A percentile compares a stretch with the other conserved stretches of the same genome.
phyloP scores from a whole-genome alignment of 2,113 vertebrate genomes.

The Vireo altiloquus region DNA sequence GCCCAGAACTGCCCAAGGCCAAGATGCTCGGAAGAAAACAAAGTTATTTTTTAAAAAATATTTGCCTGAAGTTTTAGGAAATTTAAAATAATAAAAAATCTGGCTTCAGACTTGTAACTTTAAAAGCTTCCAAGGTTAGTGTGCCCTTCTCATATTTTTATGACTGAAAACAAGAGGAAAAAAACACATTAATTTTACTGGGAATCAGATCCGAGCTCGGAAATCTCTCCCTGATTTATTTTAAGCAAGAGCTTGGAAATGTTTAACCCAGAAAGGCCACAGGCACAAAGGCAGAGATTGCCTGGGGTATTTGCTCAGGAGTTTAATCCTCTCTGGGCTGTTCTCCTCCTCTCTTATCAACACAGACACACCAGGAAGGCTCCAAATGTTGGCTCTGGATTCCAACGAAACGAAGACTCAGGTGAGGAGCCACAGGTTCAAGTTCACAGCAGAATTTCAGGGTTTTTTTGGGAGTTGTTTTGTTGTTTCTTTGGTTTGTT shows the following conservation, averaged over 20 bases:
- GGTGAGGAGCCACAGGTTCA: not conserved
- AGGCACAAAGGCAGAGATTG: not conserved
- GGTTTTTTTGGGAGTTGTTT: fast-evolving
- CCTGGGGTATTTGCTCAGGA: not conserved
- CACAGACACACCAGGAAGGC: not conserved
- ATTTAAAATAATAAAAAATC: not conserved
- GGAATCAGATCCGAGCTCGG: not conserved
- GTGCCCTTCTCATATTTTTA: not conserved
- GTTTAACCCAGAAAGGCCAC: not conserved
- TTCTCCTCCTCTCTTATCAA: not conserved
- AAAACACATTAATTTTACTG: not conserved
- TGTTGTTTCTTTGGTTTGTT: not conserved
- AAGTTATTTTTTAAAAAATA: not conserved
- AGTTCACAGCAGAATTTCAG: not conserved
- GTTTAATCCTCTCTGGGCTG: not conserved
- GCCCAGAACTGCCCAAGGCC: not conserved
- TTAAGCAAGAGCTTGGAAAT: conserved; percentile 5
- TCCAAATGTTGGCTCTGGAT: not conserved
- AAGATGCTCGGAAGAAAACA: not conserved
- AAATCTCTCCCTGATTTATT: not conserved
- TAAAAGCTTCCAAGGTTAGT: not conserved
- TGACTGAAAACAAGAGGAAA: not conserved
- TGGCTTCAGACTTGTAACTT: not conserved
- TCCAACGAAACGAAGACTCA: fast-evolving
- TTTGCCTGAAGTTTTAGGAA: not conserved